phyloP scores from a whole-genome alignment of 2,888 invertebrate species.

The Sminthurinus aureus region DNA sequence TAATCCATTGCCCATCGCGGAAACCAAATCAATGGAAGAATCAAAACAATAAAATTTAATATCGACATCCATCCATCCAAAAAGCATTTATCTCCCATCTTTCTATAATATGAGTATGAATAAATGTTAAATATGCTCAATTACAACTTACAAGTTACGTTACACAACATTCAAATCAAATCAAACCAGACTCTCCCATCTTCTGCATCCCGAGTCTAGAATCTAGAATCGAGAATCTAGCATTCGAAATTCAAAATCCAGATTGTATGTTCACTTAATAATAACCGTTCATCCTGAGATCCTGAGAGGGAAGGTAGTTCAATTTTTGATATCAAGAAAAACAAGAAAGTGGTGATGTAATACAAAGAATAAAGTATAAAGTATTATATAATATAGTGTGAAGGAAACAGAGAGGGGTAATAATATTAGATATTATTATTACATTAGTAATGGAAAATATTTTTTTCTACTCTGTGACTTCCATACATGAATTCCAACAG shows the following conservation, averaged over 20 bases:
- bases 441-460: neutral
- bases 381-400: neutral
- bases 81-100: neutral
- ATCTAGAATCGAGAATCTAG: too few relatives aligned
- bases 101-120: neutral
- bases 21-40: neutral
- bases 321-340: too few relatives aligned
- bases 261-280: neutral
- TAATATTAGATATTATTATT: neutral
- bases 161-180: too few relatives aligned
- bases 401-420: neutral
- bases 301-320: neutral
- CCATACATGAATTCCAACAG: neutral
- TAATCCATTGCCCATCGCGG: neutral
- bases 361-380: neutral
- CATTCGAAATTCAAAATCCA: too few relatives aligned
- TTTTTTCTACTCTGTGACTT: neutral
- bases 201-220: too few relatives aligned
- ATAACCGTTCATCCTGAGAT: neutral
- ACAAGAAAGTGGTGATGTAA: neutral
- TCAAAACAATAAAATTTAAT: constrained; percentile 1
- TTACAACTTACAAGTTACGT: neutral
- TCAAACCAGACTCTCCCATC: too few relatives aligned
- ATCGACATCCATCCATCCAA: neutral
- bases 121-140: neutral